phyloP scores from a whole-genome alignment of 2,888 invertebrate genomes.

The Cecidostiba fungosa region DNA sequence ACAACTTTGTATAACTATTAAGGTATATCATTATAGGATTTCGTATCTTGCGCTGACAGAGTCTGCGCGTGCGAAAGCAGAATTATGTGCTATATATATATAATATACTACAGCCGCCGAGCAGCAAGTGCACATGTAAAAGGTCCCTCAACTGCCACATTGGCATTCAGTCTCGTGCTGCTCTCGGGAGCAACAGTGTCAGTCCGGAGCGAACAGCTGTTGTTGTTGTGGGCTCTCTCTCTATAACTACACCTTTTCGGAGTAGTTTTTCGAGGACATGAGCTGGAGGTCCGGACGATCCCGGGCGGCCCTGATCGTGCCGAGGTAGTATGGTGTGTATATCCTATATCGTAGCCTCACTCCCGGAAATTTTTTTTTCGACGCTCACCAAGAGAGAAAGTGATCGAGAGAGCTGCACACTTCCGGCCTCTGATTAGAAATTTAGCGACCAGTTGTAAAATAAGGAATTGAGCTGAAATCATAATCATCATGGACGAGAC shows the following conservation, averaged over 20 bases:
- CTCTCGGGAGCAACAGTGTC: conserved; percentile 5
- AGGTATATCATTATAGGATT: too few species aligned
- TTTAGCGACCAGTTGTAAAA: neutral
- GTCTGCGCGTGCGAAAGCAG: neutral
- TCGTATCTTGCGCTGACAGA: too few species aligned
- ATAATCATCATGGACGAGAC: conserved; percentile 89
- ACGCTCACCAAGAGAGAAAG: neutral
- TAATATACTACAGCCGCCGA: neutral
- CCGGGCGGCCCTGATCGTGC: neutral
- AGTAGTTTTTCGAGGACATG: conserved; percentile 17
- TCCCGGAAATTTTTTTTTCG: neutral
- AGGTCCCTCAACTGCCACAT: neutral
- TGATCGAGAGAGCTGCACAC: neutral
- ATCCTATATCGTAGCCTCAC: neutral
- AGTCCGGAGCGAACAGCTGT: neutral
- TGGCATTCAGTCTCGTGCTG: neutral
- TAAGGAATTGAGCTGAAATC: neutral
- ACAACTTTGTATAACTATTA: too few species aligned
- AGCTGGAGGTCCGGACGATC: neutral
- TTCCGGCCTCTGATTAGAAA: neutral
- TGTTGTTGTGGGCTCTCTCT: neutral
- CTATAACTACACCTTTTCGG: neutral
- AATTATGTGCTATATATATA: neutral
- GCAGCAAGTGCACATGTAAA: neutral
- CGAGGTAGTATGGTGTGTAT: neutral